Conservation (phyloP, 2,113 vertebrate species). For the Thryonomys swinderianus region DNA sequence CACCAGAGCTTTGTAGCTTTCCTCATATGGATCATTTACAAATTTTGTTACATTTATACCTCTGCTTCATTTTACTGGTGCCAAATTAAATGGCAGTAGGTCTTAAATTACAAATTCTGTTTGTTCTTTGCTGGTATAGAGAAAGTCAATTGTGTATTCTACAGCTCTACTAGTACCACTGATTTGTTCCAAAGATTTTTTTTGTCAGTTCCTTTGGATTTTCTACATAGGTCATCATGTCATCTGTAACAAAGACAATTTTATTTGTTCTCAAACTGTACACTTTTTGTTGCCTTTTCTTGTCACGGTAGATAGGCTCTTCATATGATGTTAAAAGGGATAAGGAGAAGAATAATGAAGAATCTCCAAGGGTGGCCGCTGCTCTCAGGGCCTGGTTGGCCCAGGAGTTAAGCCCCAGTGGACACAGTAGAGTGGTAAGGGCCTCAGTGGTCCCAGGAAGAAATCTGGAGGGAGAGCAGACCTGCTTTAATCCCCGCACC, state of each 20-base stretch:
- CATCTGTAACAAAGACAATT: not conserved
- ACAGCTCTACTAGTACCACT: not conserved
- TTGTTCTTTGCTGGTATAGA: not conserved
- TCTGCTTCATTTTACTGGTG: not conserved
- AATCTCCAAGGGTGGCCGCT: accelerated
- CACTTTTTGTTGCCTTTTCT: not conserved
- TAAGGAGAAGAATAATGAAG: not conserved
- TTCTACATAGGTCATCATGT: not conserved
- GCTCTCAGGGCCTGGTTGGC: not conserved
- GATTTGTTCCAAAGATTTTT: not conserved
- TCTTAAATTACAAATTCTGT: not conserved
- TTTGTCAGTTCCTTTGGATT: not conserved
- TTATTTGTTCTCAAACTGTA: not conserved
- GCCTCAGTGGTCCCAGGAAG: accelerated
- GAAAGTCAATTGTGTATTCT: not conserved
- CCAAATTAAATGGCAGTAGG: not conserved
- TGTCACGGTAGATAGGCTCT: not conserved
- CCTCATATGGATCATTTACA: not conserved
- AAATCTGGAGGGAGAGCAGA: not conserved
- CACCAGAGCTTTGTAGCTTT: not conserved
- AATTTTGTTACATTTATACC: not conserved
- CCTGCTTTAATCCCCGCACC: not conserved
- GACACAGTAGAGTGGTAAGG: not conserved
- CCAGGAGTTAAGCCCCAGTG: not conserved
- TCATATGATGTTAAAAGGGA: not conserved